Percentiles rank a stretch among this genome's conserved stretches.
phyloP scores from a whole-genome alignment of 2,113 vertebrate species.

The Perca flavescens region DNA sequence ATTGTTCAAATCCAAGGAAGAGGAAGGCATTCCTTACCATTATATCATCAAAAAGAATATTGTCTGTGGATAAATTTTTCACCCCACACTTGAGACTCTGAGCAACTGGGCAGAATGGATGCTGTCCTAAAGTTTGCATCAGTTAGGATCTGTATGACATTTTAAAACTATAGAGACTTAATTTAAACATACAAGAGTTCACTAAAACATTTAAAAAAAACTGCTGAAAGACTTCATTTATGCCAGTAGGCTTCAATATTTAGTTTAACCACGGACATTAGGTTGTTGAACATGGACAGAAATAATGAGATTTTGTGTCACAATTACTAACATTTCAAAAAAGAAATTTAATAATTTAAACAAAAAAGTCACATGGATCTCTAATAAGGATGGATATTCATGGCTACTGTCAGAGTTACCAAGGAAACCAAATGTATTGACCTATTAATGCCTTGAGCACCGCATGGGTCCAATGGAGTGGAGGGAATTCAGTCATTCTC shows the following conservation, averaged over 20 bases:
- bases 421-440: conserved; percentile 16
- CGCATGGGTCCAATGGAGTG: not conserved
- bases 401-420: not conserved
- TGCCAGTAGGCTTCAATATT: not conserved
- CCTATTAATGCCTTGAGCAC: not conserved
- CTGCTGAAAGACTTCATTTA: not conserved
- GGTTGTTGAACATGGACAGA: not conserved
- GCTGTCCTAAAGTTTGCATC: not conserved
- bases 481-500: not conserved
- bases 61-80: not conserved
- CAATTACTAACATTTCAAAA: not conserved
- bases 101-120: not conserved
- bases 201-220: not conserved
- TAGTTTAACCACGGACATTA: not conserved
- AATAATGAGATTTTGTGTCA: not conserved
- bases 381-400: not conserved
- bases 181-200: not conserved
- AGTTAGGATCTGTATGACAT: not conserved
- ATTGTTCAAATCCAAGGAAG: not conserved
- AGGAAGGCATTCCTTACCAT: not conserved
- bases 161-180: not conserved
- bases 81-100: not conserved
- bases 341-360: not conserved
- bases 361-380: not conserved
- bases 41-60: not conserved